Base-by-base conservation (phyloP, 2,888 invertebrate species). In the Leuctra nigra region DNA sequence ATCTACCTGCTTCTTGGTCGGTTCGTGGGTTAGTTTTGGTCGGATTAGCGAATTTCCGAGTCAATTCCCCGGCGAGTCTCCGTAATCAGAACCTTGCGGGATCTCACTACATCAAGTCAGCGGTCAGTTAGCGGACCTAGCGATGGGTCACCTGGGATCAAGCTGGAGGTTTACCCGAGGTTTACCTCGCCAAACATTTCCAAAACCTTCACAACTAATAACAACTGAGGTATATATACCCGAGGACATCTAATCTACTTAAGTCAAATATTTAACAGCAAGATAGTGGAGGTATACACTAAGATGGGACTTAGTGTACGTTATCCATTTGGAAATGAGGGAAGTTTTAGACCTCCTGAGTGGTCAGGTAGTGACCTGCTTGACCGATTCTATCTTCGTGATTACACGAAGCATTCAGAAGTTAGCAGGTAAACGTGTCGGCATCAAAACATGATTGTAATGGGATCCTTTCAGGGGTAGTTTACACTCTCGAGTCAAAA, bases 221-320 rank as follows among this genome's bases (percentile, higher is more conserved):
- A 50, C 50, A 50, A 44, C 50, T 50, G 50, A 50, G 50, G 20
- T 50, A 13, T n/a, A n/a, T n/a, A n/a, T 18, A 29, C n/a, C 48
- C 25, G 29, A 48, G 33, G 33, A 50, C 50, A 50, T 50, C 50
- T 50, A 50, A 50, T 50, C 50, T 50, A 50, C 50, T 35, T 50
- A 50, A 50, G 50, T 50, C 18, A 50, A 50, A 50, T 50, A 50
- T 50, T 50, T 35, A 50, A 50, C 50, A 50, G 50, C 35, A 16
- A 35, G 18, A 20, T 20, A 23, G 11, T 41, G 11, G 29, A 29
- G 11, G 41, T 23, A 14, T 39, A 39, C 39, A 9, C 44, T n/a
- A 44, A 44, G 44, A 23, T 44, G n/a, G 44, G 22, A 7, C 23
- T 35, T 50, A 35, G 23, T 24, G 13, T 25, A 14, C 47, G 47